Base-by-base conservation (phyloP, 2,797 vertebrate species). In the Pelochelys cantorii region DNA sequence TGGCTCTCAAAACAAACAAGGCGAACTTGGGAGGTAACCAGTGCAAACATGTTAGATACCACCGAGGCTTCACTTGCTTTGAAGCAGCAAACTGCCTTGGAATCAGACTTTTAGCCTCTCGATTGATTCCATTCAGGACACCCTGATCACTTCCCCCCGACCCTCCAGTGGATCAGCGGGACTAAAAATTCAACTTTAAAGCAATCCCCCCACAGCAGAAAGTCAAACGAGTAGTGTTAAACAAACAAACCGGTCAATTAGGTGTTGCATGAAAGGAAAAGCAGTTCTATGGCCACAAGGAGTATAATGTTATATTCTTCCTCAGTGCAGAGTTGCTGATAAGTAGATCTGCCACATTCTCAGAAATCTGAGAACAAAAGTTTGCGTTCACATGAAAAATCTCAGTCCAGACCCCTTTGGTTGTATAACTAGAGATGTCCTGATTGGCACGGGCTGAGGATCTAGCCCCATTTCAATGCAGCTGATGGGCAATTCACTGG, bases 141-240 rank as follows among this genome's bases (percentile, higher is more conserved):
- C n/a, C 15, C 68, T 34, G 34, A 37, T 0, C 1, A 23, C 65
- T 85, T 68, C 18, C 42, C 7, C 42, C 42, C 8, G 7, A 59
- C 56, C 65, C 0, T 83, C 20, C 42, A 54, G 14, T 11, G 0
- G 1, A 23, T 60, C 2, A 1, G 11, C 0, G 0, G 7, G 10
- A 11, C 29, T 5, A 85, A 84, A 56, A 86, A 20, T 87, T 31
- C 0, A 27, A 88, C 84, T 84, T 52, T 3, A 3, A 68, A 71
- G 84, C 54, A 53, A 92, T 85, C 74, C 81, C 84, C 83, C 15
- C 5, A 68, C 89, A 88, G 88, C 88, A 14, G 60, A 59, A 4
- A 56, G 4, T 0, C 0, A 57, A 90, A 15, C 78, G 93, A 89
- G 5, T 27, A 57, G 1, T 78, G 81, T 71, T 54, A 37, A 84